These are phyloP conservation scores for Trichogramma evanescens DNA, from an alignment of 2,888 invertebrate genomes.

Conservation along the genomic window DNA sequence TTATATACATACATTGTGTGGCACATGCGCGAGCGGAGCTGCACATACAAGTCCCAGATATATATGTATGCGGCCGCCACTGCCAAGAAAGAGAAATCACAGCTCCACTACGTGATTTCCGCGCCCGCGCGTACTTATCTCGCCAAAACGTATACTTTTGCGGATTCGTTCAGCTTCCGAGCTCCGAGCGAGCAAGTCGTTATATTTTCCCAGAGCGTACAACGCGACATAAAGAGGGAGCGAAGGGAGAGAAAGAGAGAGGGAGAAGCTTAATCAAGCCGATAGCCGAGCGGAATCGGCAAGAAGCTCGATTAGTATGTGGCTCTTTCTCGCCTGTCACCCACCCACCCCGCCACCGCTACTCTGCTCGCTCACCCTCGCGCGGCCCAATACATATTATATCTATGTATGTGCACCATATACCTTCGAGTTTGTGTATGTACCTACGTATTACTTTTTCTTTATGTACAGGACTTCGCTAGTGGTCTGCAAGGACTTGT, in stretches of 20 bases:
- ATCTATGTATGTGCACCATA: too few species aligned
- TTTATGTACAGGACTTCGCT: background rate
- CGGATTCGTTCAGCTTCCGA: conserved; percentile 21
- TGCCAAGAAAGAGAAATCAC: conserved; percentile 27
- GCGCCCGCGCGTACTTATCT: conserved; percentile 22
- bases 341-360: conserved; percentile 6
- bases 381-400: conserved; percentile 3
- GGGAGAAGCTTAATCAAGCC: conserved; percentile 43
- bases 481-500: conserved; percentile 38
- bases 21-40: too few species aligned
- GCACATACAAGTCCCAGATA: background rate
- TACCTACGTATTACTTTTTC: too few species aligned
- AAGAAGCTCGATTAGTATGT: conserved; percentile 45
- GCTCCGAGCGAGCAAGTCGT: conserved; percentile 36
- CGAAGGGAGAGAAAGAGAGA: too few species aligned
- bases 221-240: conserved; percentile 24
- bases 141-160: conserved; percentile 18
- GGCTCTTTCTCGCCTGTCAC: conserved; percentile 11
- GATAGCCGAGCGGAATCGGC: conserved; percentile 46
- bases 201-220: conserved; percentile 45
- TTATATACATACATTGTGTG: too few species aligned
- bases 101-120: conserved; percentile 28
- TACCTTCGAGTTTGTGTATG: too few species aligned
- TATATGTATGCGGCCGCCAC: conserved; percentile 6
- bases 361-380: conserved; percentile 15